Evolutionary conservation across 2,888 invertebrate genomes (phyloP).

Genomic region (Ceraclea dissimilis): DNA sequence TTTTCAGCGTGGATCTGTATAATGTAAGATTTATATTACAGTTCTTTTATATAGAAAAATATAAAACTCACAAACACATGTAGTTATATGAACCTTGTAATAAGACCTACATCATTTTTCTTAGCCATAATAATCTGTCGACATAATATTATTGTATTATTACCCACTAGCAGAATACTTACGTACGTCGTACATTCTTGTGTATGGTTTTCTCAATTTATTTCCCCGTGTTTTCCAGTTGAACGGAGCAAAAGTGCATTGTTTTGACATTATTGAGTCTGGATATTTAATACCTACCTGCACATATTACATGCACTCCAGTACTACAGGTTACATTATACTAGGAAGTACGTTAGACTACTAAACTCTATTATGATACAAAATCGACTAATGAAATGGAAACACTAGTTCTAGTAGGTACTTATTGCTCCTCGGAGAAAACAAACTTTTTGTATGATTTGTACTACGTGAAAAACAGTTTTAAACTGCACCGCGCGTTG

Average conservation of each 20-base stretch:
- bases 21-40: no score
- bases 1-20: no score
- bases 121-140: slow-evolving; percentile 21
- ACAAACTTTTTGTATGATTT: not conserved
- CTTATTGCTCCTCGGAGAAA: not conserved
- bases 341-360: not conserved
- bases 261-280: slow-evolving; percentile 26
- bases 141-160: slow-evolving; percentile 6
- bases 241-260: slow-evolving; percentile 22
- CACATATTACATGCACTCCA: not conserved
- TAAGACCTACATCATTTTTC: no score
- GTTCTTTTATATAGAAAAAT: no score
- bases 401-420: not conserved
- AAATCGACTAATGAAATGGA: slow-evolving; percentile 14
- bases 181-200: not conserved
- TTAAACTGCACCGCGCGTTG: no score
- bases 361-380: slow-evolving; percentile 1
- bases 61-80: no score
- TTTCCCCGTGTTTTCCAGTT: slow-evolving; percentile 17
- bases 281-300: slow-evolving; percentile 6
- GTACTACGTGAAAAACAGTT: no score
- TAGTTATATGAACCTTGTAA: no score
- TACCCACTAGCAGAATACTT: no score
- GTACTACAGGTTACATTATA: no score
- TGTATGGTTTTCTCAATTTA: slow-evolving; percentile 15